Percentiles rank a stretch among this genome's conserved stretches.
These are phyloP conservation scores for Dreissena rostriformis DNA, from an alignment of 1,140 invertebrate genomes.

Conservation along the genomic window DNA sequence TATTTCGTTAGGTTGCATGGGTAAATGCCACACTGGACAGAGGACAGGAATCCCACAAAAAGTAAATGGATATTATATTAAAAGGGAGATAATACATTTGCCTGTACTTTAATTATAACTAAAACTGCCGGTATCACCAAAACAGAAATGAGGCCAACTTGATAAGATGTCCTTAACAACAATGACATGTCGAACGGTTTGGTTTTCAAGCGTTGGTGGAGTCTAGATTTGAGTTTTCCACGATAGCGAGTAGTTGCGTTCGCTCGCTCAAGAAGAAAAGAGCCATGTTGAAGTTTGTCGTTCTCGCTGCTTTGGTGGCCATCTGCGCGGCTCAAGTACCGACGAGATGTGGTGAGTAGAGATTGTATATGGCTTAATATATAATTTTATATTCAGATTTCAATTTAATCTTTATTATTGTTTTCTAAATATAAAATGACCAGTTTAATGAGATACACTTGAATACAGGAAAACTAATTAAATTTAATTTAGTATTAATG, in stretches of 20 bases:
- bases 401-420: neutral
- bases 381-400: neutral
- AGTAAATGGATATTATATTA: too few species aligned
- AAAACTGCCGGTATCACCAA: neutral
- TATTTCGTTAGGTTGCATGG: too few species aligned
- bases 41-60: too few species aligned
- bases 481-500: too few species aligned
- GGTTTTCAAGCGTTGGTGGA: neutral
- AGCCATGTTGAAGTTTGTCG: conserved; percentile 10
- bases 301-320: conserved; percentile 33
- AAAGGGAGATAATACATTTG: too few species aligned
- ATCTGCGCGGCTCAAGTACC: conserved; percentile 36
- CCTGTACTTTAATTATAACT: neutral
- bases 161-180: neutral
- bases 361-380: neutral
- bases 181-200: neutral
- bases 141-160: neutral
- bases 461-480: neutral
- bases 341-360: conserved; percentile 17
- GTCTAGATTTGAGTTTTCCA: neutral
- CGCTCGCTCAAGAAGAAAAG: neutral
- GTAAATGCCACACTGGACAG: too few species aligned
- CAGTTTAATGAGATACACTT: neutral
- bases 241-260: neutral
- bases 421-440: neutral